Percentiles rank a stretch among this genome's conserved stretches.
Conservation (phyloP, 2,797 vertebrate species). For the Rhinoraja longicauda region DNA sequence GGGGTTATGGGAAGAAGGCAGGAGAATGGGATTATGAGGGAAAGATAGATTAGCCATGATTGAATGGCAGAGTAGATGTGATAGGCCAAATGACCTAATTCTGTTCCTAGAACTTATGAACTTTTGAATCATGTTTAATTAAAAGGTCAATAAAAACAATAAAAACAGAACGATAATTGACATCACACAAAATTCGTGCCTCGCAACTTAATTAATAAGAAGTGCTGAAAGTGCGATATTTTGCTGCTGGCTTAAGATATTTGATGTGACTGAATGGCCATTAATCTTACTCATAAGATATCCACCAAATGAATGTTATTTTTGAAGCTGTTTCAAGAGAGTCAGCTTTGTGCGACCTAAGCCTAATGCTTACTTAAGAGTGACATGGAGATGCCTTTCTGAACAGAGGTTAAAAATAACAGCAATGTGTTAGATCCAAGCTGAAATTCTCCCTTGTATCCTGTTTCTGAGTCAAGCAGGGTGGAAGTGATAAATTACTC, state of each 20-base stretch:
- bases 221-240: not conserved
- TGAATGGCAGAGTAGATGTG: too few relatives aligned
- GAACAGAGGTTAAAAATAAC: constrained; percentile 12
- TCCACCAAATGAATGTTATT: not conserved
- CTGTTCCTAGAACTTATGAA: too few relatives aligned
- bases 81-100: too few relatives aligned
- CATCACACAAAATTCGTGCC: not conserved
- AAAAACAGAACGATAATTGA: not conserved
- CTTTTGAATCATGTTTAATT: not conserved
- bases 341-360: not conserved
- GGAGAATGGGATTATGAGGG: too few relatives aligned
- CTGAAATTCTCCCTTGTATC: not conserved
- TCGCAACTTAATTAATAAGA: not conserved
- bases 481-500: too few relatives aligned
- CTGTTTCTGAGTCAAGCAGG: not conserved
- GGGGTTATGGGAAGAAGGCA: too few relatives aligned
- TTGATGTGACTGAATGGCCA: not conserved
- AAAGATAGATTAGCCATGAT: too few relatives aligned
- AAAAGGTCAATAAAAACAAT: not conserved
- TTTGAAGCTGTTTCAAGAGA: constrained; percentile 18
- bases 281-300: constrained; percentile 8
- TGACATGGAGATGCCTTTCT: constrained; percentile 29
- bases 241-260: not conserved
- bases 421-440: not conserved
- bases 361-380: constrained; percentile 21